Evolutionary conservation across 2,797 vertebrate species (phyloP).

Genomic region (Hypotaenidia okinawae): DNA sequence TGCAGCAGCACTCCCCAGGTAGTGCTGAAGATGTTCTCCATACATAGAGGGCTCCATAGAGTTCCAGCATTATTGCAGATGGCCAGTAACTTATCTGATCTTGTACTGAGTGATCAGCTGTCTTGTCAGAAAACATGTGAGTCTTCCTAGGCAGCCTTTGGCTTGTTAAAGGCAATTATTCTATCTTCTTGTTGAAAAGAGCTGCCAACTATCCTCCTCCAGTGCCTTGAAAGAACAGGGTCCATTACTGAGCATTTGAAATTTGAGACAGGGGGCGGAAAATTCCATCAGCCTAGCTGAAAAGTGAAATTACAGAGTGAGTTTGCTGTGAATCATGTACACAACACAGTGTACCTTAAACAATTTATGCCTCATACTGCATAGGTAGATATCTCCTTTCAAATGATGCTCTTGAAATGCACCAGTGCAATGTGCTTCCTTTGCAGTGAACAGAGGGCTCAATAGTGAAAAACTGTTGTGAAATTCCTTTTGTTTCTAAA

Average conservation of each 20-base stretch:
- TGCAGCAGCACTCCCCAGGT: background rate
- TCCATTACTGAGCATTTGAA: background rate
- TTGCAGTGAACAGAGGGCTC: background rate
- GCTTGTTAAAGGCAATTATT: conserved; percentile 10
- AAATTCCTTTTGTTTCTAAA: conserved; percentile 16
- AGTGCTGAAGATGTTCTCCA: background rate
- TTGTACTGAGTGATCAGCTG: background rate
- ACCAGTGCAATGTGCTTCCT: background rate
- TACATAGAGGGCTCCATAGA: background rate
- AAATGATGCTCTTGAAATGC: background rate
- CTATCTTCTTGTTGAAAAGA: background rate
- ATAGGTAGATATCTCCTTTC: background rate
- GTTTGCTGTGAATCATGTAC: background rate
- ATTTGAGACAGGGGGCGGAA: background rate
- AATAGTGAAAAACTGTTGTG: background rate
- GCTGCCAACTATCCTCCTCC: background rate
- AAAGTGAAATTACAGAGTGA: conserved; percentile 45
- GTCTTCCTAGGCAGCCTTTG: background rate
- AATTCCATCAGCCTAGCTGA: background rate
- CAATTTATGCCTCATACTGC: background rate
- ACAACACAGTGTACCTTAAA: background rate
- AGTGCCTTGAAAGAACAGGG: background rate
- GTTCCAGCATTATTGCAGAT: background rate
- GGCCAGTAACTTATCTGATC: conserved; percentile 8
- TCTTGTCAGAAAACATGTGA: conserved; percentile 3